A percentile compares a stretch with the other conserved stretches of the same genome.
Conservation (phyloP, 2,797 vertebrate species). For the Sebastes steindachneri region DNA sequence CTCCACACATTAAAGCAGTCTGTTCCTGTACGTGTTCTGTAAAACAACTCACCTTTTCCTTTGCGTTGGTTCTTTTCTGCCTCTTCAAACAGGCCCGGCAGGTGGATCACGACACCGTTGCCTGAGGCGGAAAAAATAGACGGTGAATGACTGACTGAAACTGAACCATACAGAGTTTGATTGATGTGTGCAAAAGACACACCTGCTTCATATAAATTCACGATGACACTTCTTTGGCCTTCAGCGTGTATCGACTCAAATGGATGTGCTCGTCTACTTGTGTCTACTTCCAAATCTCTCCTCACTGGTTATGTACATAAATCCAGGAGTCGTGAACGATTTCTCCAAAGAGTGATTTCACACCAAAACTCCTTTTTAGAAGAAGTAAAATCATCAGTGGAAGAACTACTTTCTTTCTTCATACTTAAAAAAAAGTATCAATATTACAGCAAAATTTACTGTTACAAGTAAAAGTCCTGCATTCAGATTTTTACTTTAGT, state of each 20-base stretch:
- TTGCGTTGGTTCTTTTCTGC: conserved; percentile 94
- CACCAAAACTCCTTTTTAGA: background rate
- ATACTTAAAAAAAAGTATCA: background rate
- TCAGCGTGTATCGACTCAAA: background rate
- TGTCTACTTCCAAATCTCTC: background rate
- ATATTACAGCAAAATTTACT: background rate
- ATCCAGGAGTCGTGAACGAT: background rate
- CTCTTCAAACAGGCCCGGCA: conserved; percentile 98
- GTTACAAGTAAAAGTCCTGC: background rate
- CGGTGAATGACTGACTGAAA: background rate
- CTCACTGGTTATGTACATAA: background rate
- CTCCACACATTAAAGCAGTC: background rate
- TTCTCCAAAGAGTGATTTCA: background rate
- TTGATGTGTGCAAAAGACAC: background rate
- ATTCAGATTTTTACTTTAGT: background rate
- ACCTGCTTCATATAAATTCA: background rate
- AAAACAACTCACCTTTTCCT: conserved; percentile 87
- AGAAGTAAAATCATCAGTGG: background rate
- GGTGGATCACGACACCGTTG: conserved; percentile 97
- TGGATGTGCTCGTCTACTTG: background rate
- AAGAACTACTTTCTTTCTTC: background rate
- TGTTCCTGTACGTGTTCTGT: background rate
- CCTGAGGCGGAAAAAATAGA: conserved; percentile 75
- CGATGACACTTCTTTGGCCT: background rate
- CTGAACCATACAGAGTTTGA: background rate